A percentile compares a stretch with the other conserved stretches of the same genome.
phyloP scores from a whole-genome alignment of 2,797 vertebrate species.

The Lepidocolaptes lacrymiger region DNA sequence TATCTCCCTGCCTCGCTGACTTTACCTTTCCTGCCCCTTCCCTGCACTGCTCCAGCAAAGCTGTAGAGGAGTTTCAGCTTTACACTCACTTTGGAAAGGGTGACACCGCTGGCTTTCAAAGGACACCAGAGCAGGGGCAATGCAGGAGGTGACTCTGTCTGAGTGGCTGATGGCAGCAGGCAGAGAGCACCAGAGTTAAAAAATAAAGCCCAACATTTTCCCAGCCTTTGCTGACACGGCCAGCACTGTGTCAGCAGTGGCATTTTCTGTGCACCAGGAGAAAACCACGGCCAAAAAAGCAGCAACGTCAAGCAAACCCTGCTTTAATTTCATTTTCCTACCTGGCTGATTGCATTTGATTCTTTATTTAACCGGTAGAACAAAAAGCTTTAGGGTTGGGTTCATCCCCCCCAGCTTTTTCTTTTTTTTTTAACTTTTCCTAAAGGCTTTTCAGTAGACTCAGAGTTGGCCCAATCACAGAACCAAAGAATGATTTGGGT shows the following conservation, averaged over 20 bases:
- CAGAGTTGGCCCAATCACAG: neutral
- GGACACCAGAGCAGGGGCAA: neutral
- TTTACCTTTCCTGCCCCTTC: neutral
- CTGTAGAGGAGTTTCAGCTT: neutral
- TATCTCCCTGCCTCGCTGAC: neutral
- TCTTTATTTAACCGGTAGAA: neutral
- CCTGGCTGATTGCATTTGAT: neutral
- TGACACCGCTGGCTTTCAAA: neutral
- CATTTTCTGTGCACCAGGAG: fast-evolving
- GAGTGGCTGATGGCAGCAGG: neutral
- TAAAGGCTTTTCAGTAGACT: neutral
- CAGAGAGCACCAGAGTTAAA: neutral
- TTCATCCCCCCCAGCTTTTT: neutral
- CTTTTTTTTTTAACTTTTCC: neutral
- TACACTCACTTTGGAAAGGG: neutral
- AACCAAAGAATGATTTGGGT: neutral
- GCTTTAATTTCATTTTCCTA: neutral
- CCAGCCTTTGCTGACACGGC: neutral
- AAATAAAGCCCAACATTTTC: neutral
- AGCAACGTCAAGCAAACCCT: neutral
- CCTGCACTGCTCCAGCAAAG: neutral
- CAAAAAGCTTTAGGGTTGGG: neutral
- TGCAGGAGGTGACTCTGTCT: neutral
- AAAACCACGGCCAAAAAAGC: neutral
- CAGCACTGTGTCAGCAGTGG: neutral